Evolutionary conservation across 2,888 invertebrate species (phyloP).

Genomic region (Fragum sueziense): DNA sequence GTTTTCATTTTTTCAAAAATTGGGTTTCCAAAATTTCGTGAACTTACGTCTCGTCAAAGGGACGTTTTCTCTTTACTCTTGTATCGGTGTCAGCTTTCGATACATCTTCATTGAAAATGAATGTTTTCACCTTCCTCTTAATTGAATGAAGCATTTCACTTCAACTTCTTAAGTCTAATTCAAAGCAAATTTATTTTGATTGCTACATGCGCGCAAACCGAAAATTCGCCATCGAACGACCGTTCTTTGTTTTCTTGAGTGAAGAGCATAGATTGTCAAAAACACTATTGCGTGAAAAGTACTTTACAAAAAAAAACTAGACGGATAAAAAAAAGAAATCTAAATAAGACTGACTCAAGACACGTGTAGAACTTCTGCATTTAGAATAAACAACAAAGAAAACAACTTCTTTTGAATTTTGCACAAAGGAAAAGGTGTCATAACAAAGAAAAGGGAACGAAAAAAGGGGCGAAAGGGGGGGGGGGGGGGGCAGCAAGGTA

Average conservation of each 20-base stretch:
- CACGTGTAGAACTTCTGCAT: no score
- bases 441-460: no score
- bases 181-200: not conserved
- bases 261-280: no score
- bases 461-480: no score
- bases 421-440: no score
- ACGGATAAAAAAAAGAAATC: no score
- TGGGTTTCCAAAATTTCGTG: not conserved
- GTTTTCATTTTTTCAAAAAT: not conserved
- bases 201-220: slow-evolving; percentile 16
- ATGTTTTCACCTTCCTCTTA: slow-evolving; percentile 63
- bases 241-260: slow-evolving; percentile 6
- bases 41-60: slow-evolving; percentile 39
- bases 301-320: no score
- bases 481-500: no score
- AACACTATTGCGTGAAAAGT: no score
- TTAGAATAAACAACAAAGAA: no score
- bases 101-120: slow-evolving; percentile 53
- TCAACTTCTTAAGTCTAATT: not conserved
- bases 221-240: not conserved
- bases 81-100: slow-evolving; percentile 15
- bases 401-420: no score
- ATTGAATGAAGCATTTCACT: slow-evolving; percentile 69
- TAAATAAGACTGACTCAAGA: no score
- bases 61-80: slow-evolving; percentile 47